Base-by-base conservation (phyloP, 2,113 vertebrate genomes). In the Plecotus auritus region DNA sequence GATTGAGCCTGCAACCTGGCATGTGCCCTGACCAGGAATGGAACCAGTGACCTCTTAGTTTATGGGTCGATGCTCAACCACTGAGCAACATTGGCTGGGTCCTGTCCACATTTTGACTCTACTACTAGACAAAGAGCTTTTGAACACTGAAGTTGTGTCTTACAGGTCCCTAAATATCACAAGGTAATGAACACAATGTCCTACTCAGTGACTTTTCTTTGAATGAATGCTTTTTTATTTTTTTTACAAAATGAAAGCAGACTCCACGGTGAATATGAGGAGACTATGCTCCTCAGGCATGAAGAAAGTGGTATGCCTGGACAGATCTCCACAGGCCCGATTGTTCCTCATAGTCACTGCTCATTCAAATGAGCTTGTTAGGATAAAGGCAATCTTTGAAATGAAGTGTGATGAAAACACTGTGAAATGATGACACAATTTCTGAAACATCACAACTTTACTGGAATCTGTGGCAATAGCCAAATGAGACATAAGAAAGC, bases 381-480 rank as follows among this genome's bases (percentile, higher is more conserved):
- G 74, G 73, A 82, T 88, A 64, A 96, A 97, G 85, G 70, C 47
- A 32, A 61, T 90, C 56, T 94, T 90, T 91, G 93, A 74, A 82
- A 86, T 23, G 30, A 42, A 77, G 72, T 61, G 49, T 90, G 81
- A 86, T 76, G 85, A 73, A 76, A 95, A 84, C 73, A 66, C 42
- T 54, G 40, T 59, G 73, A 88, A 90, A 51, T 37, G 82, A 87
- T 85, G 81, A 87, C 89, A 81, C 47, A 49, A 64, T 74, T 93
- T 94, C 85, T 92, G 45, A 94, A 91, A 93, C 32, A 80, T 64
- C 49, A 64, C n/a, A 81, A 9, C 83, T 70, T 95, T 67, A 51
- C 61, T 76, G 26, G 90, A 81, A 80, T 93, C 70, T 42, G 8
- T 74, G 56, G 40, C 56, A 51, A 88, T 45, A 30, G 70, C 83